A percentile compares a stretch with the other conserved stretches of the same genome.
phyloP scores from a whole-genome alignment of 2,797 vertebrate genomes.

The Danio tinwini region DNA sequence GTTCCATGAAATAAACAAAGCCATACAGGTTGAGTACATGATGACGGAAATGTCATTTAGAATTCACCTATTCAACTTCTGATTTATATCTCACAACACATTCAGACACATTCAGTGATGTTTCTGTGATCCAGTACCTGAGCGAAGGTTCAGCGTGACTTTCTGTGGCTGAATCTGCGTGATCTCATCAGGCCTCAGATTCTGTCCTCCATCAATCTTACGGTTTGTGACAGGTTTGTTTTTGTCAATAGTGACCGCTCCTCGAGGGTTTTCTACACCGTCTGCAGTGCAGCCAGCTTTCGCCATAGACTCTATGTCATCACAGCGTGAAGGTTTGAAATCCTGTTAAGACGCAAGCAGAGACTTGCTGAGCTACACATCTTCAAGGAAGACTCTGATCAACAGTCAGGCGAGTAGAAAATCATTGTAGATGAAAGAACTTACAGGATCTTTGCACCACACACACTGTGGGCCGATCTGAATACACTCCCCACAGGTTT shows the following conservation, averaged over 20 bases:
- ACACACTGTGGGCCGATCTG: constrained; percentile 90
- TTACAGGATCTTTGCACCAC: constrained; percentile 91
- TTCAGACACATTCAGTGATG: not conserved
- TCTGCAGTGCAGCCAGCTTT: constrained; percentile 80
- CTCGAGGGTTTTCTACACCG: constrained; percentile 86
- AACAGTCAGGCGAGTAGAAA: not conserved
- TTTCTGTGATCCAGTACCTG: constrained; percentile 77
- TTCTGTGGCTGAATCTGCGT: constrained; percentile 96
- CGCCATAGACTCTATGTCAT: constrained; percentile 86
- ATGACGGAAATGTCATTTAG: not conserved
- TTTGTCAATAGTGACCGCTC: constrained; percentile 70
- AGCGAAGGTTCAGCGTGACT: constrained; percentile 84
- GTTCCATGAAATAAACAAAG: not conserved
- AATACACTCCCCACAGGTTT: constrained; percentile 96
- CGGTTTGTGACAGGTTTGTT: constrained; percentile 88
- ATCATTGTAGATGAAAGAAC: constrained; percentile 57
- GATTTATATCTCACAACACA: constrained; percentile 14
- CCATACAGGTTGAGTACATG: not conserved
- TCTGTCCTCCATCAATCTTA: constrained; percentile 78
- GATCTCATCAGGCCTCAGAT: constrained; percentile 86
- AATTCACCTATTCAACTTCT: not conserved
- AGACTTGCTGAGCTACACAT: constrained; percentile 17
- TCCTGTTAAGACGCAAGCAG: constrained; percentile 68
- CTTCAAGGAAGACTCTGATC: not conserved
- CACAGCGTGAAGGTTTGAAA: constrained; percentile 91